Base-by-base conservation (phyloP, 2,797 vertebrate genomes). In the Danio choprae region DNA sequence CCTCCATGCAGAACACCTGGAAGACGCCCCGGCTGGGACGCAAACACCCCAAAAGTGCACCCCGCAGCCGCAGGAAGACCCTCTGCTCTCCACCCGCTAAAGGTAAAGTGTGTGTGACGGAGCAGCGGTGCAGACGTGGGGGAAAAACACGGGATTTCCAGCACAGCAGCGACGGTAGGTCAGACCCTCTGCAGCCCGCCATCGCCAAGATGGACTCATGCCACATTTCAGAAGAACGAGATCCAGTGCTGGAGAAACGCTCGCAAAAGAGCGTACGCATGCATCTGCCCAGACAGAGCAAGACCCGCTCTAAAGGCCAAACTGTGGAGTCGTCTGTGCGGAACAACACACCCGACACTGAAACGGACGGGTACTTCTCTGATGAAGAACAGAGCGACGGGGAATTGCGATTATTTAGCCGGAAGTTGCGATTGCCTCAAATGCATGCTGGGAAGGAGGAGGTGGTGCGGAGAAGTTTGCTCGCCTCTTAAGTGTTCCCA, bases 301-400 rank as follows among this genome's bases (percentile, higher is more conserved):
- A 93, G 86, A 93, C 93, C 56, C 78, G 91, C 79, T 92, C 90
- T 82, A 91, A 94, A 58, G 84, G 88, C 0, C 89, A 89, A 7
- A 89, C 88, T 80, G 80, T 78, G 38, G 86, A 81, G 87, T 86
- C 0, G 82, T 83, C 88, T 55, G 87, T 84, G 73, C 76, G 65
- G 68, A 76, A 86, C 86, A 90, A 92, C 88, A 83, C 82, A 22
- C 93, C 95, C 80, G 95, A 95, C 68, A 84, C 93, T 0, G 96
- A 96, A 89, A 95, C 95, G 44, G 96, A 98, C 36, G 95, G 96
- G 71, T 98, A 97, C 91, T 98, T 95, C 91, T 96, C 96, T 0
- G 96, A 98, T 0, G 95, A 92, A 0, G 96, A 98, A 90, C 96
- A 96, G 93, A 98, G 96, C 63, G 95, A 97, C 89, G 93, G 92